Conservation (phyloP, 2,113 vertebrate species). For the Rousettus leschenaultii region DNA sequence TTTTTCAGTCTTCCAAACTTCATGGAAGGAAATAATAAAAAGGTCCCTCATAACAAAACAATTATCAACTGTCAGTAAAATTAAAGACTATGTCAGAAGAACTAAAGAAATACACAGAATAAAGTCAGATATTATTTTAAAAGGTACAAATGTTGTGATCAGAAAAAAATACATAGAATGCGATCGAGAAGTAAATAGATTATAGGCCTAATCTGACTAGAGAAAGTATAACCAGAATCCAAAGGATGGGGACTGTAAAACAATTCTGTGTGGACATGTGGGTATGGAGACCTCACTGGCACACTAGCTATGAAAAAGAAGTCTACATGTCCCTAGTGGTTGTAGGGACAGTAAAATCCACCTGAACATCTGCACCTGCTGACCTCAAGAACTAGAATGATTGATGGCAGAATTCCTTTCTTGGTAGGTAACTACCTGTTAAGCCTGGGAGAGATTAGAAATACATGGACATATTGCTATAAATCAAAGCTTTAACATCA, state of each 20-base stretch:
- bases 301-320: neutral
- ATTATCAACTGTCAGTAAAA: neutral
- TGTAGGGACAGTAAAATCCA: neutral
- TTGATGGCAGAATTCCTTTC: neutral
- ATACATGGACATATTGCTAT: neutral
- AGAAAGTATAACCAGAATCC: neutral
- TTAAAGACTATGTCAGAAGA: neutral
- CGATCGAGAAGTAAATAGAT: neutral
- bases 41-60: neutral
- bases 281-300: neutral
- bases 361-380: neutral
- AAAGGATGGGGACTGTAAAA: neutral
- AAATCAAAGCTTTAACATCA: neutral
- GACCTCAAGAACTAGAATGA: neutral
- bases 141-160: neutral
- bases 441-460: neutral
- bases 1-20: constrained; percentile 5
- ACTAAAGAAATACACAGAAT: neutral
- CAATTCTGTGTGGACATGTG: neutral
- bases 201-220: neutral
- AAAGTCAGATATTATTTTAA: neutral
- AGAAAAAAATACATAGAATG: neutral
- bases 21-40: neutral
- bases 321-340: fast-evolving
- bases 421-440: neutral